Evolutionary conservation across 2,888 invertebrate species (phyloP), one percentile per base, ranked within the genome.

Genomic region (Chaetogeoica ovagalla): DNA sequence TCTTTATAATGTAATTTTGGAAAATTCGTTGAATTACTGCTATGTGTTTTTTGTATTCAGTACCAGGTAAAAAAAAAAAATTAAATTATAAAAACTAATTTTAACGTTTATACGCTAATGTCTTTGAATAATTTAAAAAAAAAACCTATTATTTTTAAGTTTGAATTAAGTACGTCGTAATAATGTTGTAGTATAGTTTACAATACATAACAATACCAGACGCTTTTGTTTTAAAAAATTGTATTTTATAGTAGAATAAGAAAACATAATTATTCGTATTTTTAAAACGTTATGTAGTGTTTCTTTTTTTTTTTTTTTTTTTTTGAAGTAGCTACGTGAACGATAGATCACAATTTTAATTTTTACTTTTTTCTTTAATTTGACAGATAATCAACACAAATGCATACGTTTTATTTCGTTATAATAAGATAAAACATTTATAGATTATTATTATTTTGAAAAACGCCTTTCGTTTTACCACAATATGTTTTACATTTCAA

Each of bases 81-180:
- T 19, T 66, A 19, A 55, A 52, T 15, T 69, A 13, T 30, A 30
- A 30, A 55, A 72, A 60, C 43, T 72, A n/a, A 43, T 60, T 60
- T 43, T 60, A 23, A 72, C 60, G 59, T 43, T 43, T 48, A 15
- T 30, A 30, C 30, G 4, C 30, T 2, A 48, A 9, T 48, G 13
- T 15, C 11, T 48, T 48, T 48, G 15, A 13, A 15, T 2, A 3
- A 2, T 23, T 11, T 52, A 73, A 73, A 62, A 59, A 60, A 48
- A 72, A 21, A 39, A 21, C 19, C 8, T 39, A 39, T 55, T 30
- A 62, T n/a, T 30, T 73, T 48, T 62, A n/a, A 52, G 62, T 73
- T 73, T 73, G n/a, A 23, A 52, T 62, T 71, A n/a, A 15, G 66
- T 66, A 48, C 7, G 13, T 21, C 7, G 13, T 21, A 43, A 43